Base-by-base conservation (phyloP, 2,113 vertebrate species). In the Xiphophorus maculatus region DNA sequence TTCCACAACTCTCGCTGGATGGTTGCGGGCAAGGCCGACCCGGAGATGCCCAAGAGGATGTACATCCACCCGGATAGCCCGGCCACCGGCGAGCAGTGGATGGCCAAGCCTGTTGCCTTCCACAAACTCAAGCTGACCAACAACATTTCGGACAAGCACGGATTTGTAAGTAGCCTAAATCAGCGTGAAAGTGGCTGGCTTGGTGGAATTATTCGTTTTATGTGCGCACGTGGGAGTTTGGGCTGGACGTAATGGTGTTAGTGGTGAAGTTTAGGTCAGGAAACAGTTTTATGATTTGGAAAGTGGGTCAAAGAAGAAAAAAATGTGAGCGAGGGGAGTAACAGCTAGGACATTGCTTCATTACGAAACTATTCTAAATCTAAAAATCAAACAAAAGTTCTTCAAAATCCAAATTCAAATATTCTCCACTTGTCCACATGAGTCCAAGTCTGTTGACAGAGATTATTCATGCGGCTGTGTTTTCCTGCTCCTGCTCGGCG, bases 1-100 rank as follows among this genome's bases (percentile, higher is more conserved):
- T 99, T 99, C 92, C 98, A 99, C 93, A 99, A 99, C 76, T 99
- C 98, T 1, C 97, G 98, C 87, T 99, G 98, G 98, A 99, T 99
- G 98, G 98, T 99, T 70, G 98, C 97, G 11, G 98, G 98, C 5
- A 99, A 99, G 84, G 97, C 98, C 17, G 98, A 99, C 90, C 98
- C 98, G 0, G 98, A 99, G 96, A 99, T 99, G 98, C 98, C 98
- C 88, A 99, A 99, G 84, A 94, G 97, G 85, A 99, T 99, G 97
- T 99, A 99, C 87, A 99, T 99, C 88, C 98, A 99, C 94, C 98
- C 98, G 58, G 98, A 99, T 92, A 98, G 97, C 85, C 97, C 97
- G 0, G 97, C 97, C 89, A 99, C 98, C 0, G 98, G 98, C 5
- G 98, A 99, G 92, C 98, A 99, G 94, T 99, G 98, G 97, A 99